Conservation (phyloP, 1,140 invertebrate genomes). For the Brachionus angularis region DNA sequence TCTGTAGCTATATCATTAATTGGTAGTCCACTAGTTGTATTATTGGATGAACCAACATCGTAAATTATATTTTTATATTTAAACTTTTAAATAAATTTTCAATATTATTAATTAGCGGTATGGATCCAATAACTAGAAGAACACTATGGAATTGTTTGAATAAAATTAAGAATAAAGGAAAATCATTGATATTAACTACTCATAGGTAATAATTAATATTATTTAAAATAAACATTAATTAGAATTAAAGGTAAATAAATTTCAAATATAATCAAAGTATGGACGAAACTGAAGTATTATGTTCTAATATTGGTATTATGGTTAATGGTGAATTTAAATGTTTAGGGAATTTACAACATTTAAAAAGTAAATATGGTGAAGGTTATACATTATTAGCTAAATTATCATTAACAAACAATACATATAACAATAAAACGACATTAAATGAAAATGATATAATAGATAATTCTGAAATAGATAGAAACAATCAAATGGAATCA, state of each 20-base stretch:
- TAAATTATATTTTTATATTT: slow-evolving; percentile 48
- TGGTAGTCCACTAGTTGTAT: slow-evolving; percentile 57
- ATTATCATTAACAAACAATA: slow-evolving; percentile 45
- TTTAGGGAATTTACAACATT: slow-evolving; percentile 58
- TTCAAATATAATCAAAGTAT: slow-evolving; percentile 49
- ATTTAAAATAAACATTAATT: too few relatives aligned
- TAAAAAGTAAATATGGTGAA: slow-evolving; percentile 61
- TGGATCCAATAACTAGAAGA: slow-evolving; percentile 58
- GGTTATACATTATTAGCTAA: slow-evolving; percentile 61
- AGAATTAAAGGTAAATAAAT: too few relatives aligned
- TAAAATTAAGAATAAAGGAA: slow-evolving; percentile 45
- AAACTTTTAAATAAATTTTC: slow-evolving; percentile 43
- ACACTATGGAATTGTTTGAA: slow-evolving; percentile 56
- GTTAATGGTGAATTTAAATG: slow-evolving; percentile 60
- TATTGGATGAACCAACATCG: slow-evolving; percentile 59
- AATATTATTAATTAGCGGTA: slow-evolving; percentile 54
- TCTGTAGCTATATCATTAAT: slow-evolving; percentile 58
- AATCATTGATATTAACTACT: slow-evolving; percentile 35
- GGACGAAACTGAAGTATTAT: slow-evolving; percentile 51
- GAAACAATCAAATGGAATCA: neutral
- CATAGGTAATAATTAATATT: slow-evolving; percentile 10
- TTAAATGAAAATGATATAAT: slow-evolving; percentile 21
- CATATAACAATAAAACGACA: neutral
- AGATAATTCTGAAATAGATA: neutral
- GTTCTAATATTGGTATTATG: slow-evolving; percentile 52